Conservation (phyloP, 2,888 invertebrate genomes). For the Folsomia manolachei region DNA sequence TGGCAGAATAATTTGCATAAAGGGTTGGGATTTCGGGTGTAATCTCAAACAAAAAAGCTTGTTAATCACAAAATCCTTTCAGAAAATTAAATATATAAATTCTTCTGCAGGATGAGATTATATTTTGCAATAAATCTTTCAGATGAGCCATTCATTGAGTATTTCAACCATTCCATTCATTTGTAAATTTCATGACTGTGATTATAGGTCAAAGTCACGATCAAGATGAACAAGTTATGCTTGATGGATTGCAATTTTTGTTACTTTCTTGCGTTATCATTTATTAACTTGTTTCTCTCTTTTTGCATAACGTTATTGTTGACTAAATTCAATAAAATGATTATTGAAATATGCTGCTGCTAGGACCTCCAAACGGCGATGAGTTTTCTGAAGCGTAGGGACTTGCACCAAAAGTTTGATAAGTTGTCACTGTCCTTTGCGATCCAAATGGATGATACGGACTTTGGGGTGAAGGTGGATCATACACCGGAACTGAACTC, state of each 20-base stretch:
- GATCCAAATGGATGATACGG: neutral
- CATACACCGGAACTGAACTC: no score
- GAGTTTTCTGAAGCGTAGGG: neutral
- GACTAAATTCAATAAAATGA: no score
- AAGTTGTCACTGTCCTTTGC: neutral
- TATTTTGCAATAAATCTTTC: no score
- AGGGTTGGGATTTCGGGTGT: neutral
- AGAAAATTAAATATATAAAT: no score
- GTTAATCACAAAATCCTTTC: no score
- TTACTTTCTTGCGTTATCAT: no score
- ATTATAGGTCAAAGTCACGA: constrained; percentile 1
- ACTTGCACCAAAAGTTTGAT: neutral
- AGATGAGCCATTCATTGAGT: no score
- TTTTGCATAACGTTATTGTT: neutral
- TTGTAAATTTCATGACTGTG: no score
- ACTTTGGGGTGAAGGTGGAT: neutral
- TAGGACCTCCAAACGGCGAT: neutral
- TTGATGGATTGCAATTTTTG: no score
- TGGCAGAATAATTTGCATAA: neutral
- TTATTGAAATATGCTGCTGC: neutral
- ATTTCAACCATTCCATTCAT: no score
- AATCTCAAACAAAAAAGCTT: no score
- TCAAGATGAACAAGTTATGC: neutral
- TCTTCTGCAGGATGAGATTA: no score
- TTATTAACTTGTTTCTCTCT: neutral